Evolutionary conservation across 1,140 invertebrate genomes (phyloP), one percentile per base, ranked within the genome.

Genomic region (Cydia amplana): DNA sequence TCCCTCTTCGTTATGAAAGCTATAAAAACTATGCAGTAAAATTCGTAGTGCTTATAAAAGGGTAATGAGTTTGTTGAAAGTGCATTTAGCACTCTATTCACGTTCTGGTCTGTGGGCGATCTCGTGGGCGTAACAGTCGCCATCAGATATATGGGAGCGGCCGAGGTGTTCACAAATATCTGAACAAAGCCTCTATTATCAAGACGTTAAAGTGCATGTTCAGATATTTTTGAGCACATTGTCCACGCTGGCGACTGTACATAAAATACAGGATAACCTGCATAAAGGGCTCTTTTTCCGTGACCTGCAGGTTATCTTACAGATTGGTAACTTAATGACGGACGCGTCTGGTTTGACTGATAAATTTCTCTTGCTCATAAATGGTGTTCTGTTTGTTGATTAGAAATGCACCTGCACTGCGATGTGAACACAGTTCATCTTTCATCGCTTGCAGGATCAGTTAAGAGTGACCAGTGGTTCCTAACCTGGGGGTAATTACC

Each of bases 301-400:
- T 60, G 55, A 60, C 55, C 55, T 60, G 18, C 7, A 20, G 55
- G 18, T 60, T 60, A 60, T 60, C 55, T 20, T 23, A 60, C 55
- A 60, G 55, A 60, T 60, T 60, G 55, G 55, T 60, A 60, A 60
- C 55, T 60, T 60, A 60, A 23, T 60, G 55, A 23, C 20, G 55
- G 55, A 23, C 55, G 55, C 12, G 55, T 20, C 55, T 60, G 55
- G 55, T 23, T 60, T 60, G 43, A 16, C 43, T 16, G 55, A 60
- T 60, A 60, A 60, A 60, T 60, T 60, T 60, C 55, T 60, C 55
- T 60, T 60, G n/a, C n/a, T 60, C 16, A 60, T n/a, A 60, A 60
- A 51, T 51, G n/a, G 49, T 23, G 7, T 20, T 20, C 51, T 23
- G 55, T 60, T 60, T 20, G n/a, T 55, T n/a, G 2, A 60, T 23